These are phyloP conservation scores for Anodontia alba DNA, from an alignment of 2,888 invertebrate genomes.

Conservation along the genomic window DNA sequence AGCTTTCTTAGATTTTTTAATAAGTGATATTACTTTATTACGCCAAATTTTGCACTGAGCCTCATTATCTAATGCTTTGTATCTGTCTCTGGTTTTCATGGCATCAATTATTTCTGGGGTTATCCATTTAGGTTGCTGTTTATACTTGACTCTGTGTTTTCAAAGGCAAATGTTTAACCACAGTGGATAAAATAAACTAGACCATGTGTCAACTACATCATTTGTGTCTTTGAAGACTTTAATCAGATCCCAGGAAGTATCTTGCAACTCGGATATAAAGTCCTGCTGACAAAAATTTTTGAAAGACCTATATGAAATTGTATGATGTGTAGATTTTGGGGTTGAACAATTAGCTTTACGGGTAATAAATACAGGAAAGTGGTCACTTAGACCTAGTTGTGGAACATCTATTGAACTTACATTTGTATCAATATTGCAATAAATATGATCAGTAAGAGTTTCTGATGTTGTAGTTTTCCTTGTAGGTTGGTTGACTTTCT, in stretches of 20 bases:
- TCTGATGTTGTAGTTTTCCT: background rate
- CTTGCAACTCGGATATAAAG: background rate
- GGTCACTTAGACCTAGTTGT: slow-evolving; percentile 9
- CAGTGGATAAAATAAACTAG: background rate
- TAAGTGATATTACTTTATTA: no score
- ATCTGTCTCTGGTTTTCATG: no score
- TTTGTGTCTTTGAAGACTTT: background rate
- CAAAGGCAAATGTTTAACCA: background rate
- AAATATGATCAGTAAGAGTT: slow-evolving; percentile 14
- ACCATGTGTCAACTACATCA: background rate
- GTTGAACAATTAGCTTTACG: background rate
- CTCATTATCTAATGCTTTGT: no score
- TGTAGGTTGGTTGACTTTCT: background rate
- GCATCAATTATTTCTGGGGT: background rate
- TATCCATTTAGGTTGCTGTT: slow-evolving; percentile 14
- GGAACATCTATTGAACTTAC: background rate
- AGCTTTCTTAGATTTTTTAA: no score
- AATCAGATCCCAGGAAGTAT: background rate
- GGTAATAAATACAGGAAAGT: background rate
- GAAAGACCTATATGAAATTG: slow-evolving; percentile 3
- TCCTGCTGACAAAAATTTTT: slow-evolving; percentile 8
- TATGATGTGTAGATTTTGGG: background rate
- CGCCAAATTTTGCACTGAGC: no score
- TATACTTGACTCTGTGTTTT: slow-evolving; percentile 5
- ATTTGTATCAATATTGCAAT: background rate